phyloP scores from a whole-genome alignment of 2,888 invertebrate genomes.

The Lepidocyrtoides sp. region DNA sequence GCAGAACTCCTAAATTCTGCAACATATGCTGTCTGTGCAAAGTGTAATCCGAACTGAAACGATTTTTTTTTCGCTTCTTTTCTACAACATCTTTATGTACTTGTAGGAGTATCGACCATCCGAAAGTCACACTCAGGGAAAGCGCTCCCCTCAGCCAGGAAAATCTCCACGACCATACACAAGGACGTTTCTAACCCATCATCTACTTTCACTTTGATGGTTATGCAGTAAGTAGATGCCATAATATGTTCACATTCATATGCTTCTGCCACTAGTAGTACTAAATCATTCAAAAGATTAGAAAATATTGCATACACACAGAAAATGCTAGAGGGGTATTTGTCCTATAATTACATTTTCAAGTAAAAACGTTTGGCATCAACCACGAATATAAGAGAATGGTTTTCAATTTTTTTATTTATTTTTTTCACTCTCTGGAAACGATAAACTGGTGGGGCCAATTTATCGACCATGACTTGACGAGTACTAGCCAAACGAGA shows the following conservation, averaged over 20 bases:
- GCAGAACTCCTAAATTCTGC: neutral
- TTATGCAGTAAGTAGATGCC: slow-evolving; percentile 90
- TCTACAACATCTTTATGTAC: slow-evolving; percentile 6
- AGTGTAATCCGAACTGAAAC: slow-evolving; percentile 16
- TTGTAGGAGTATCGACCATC: slow-evolving; percentile 82
- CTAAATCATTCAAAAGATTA: too few species aligned
- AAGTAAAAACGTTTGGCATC: neutral
- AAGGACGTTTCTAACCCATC: slow-evolving; percentile 86
- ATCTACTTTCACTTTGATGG: slow-evolving; percentile 91
- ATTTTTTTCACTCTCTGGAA: neutral
- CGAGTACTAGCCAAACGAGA: slow-evolving; percentile 86
- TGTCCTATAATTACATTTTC: too few species aligned
- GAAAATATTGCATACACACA: too few species aligned
- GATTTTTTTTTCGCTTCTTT: slow-evolving; percentile 5
- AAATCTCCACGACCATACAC: slow-evolving; percentile 83
- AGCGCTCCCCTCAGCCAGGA: slow-evolving; percentile 83
- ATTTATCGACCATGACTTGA: slow-evolving; percentile 95
- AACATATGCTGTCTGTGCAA: neutral
- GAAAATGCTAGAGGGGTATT: too few species aligned
- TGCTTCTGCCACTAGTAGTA: too few species aligned
- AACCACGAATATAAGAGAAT: neutral
- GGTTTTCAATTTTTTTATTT: neutral
- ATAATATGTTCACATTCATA: too few species aligned
- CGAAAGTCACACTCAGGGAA: slow-evolving; percentile 83
- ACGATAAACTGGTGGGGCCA: slow-evolving; percentile 90